Conservation (phyloP, 1,140 invertebrate genomes). For the Mylabris phalerata region DNA sequence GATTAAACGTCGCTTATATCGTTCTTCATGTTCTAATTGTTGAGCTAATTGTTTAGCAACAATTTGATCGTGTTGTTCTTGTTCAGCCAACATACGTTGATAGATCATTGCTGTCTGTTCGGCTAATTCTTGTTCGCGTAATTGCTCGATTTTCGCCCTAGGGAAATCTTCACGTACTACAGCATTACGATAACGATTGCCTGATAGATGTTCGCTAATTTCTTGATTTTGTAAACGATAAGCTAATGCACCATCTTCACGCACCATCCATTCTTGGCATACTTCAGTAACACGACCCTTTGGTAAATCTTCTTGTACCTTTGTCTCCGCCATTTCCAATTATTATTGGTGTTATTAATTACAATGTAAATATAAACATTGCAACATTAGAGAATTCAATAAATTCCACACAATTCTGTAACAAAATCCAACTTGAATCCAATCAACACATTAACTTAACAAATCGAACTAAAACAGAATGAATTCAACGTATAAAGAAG, state of each 20-base stretch:
- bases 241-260: constrained; percentile 85
- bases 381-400: too few species aligned
- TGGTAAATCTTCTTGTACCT: too few species aligned
- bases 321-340: too few species aligned
- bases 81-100: constrained; percentile 54
- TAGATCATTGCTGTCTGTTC: constrained; percentile 53
- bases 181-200: constrained; percentile 80
- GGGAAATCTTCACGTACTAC: constrained; percentile 84
- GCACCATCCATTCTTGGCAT: constrained; percentile 81
- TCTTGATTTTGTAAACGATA: constrained; percentile 86
- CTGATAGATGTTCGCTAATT: constrained; percentile 77
- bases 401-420: too few species aligned
- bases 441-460: too few species aligned
- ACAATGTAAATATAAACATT: too few species aligned
- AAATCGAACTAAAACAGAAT: neutral
- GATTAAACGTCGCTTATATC: constrained; percentile 46
- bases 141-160: constrained; percentile 73
- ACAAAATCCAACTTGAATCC: too few species aligned
- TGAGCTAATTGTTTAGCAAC: constrained; percentile 59
- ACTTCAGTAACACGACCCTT: constrained; percentile 43
- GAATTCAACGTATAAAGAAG: neutral
- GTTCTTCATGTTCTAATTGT: constrained; percentile 55
- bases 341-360: too few species aligned
- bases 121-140: constrained; percentile 62
- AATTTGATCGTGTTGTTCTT: constrained; percentile 64